Evolutionary conservation across 1,140 invertebrate genomes (phyloP), one percentile per base, ranked within the genome.

Genomic region (Onthophagus taurus): DNA sequence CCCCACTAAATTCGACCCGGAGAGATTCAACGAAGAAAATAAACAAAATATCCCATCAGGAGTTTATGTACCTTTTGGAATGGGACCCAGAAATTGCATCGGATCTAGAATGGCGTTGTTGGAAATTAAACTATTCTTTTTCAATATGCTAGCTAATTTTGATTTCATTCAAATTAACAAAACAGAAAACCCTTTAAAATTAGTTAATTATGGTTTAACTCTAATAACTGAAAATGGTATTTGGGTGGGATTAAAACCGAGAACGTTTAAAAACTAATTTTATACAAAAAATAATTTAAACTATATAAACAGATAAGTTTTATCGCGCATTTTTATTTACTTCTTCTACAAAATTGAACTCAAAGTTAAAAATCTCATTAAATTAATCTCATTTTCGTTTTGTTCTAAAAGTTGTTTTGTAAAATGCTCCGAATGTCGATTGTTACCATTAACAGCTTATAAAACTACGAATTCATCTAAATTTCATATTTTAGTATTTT

Each of bases 61-160:
- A 43, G 46, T 63, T 4, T 76, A 66, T 54, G 55, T 77, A 17
- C 74, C 77, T 3, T 78, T 78, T 55, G 72, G 71, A 13, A 64
- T 66, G 24, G 74, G 72, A 7, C 64, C 66, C 6, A 59, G 72
- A 51, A 61, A 53, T 49, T 64, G 53, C 31, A 57, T 63, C 23
- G 53, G 49, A 18, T 45, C 44, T 3, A 24, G 44, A 31, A 37
- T 45, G 30, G 44, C 44, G 12, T 13, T 45, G 4, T 24, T 45
- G 24, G 34, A 45, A 37, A 26, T 17, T 12, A 45, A 45, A 45
- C 16, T 14, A 8, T 4, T 37, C 9, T 20, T 45, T 4, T 24
- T 41, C 19, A 16, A 31, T 39, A 9, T 46, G 2, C 24, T 46
- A 9, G 17, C 35, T 4, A 39, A 39, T 13, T 39, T 46, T 41